Base-by-base conservation (phyloP, 2,113 vertebrate genomes). In the Tupaia tana region DNA sequence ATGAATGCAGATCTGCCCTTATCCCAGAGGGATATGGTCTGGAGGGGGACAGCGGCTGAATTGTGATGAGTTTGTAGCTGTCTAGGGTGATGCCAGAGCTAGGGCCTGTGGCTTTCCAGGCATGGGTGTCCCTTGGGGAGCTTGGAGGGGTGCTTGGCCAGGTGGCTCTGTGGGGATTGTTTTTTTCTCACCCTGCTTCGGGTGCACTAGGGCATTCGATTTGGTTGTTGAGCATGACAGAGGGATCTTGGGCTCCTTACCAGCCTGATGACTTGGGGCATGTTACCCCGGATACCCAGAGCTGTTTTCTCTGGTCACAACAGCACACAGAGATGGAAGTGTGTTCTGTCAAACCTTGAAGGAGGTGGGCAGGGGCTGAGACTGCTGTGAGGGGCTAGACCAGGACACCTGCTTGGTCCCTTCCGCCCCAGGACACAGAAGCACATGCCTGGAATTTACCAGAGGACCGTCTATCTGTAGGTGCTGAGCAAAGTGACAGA, bases 221-320 rank as follows among this genome's bases (percentile, higher is more conserved):
- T 69, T 20, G 27, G 29, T 27, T 25, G 13, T 34, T 66, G 56
- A 11, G 7, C 11, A 29, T 24, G 11, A 92, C 66, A 31, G 12
- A 16, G 29, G 63, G 59, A 61, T 8, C 58, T 27, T 27, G 43
- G 54, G n/a, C 11, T 20, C 13, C 58, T 61, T 34, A 25, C 6
- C 2, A 22, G 31, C 27, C 56, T 20, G 54, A 19, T 3, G 29
- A 63, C 20, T n/a, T 24, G n/a, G 59, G 75, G 27, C 13, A 27
- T 15, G 5, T 2, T 69, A 27, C 25, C 19, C 2, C 2, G 43
- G 27, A 6, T 0, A 16, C 24, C 4, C 24, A 71, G 24, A 93
- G 22, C 24, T 27, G 6, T 29, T 56, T 11, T 12, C 2, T 25
- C 7, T n/a, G 22, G 56, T 61, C 52, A 12, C 66, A 11, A 22